Percentiles rank a stretch among this genome's conserved stretches.
Evolutionary conservation across 1,140 invertebrate species (phyloP).

Genomic region (Drosophila ohnishii): DNA sequence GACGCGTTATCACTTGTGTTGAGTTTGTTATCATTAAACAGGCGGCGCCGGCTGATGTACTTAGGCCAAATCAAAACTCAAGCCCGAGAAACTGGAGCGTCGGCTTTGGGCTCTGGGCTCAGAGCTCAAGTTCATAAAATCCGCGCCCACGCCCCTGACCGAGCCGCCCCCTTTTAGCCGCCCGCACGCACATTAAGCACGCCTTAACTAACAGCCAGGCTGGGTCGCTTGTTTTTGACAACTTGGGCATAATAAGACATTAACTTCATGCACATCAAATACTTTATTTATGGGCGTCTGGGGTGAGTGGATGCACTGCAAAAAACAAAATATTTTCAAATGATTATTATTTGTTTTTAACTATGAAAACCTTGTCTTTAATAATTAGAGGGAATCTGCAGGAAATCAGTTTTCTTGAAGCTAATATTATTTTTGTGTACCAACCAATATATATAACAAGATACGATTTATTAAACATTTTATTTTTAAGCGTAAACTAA

Average conservation of each 20-base stretch:
- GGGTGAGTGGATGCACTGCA: conserved; percentile 54
- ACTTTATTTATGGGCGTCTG: conserved; percentile 78
- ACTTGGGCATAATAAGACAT: conserved; percentile 82
- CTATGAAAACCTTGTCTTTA: no score
- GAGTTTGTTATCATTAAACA: conserved; percentile 81
- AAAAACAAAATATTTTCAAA: background rate
- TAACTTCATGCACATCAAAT: conserved; percentile 82
- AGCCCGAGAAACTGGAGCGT: conserved; percentile 32
- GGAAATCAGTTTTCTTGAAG: background rate
- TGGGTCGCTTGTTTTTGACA: conserved; percentile 78
- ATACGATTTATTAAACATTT: background rate
- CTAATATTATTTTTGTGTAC: background rate
- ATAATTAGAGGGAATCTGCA: no score
- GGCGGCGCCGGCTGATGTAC: conserved; percentile 65
- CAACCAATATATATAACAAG: no score
- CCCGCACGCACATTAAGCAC: conserved; percentile 65
- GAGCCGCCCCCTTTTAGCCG: conserved; percentile 14
- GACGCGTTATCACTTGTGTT: conserved; percentile 81
- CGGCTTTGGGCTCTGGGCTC: conserved; percentile 13
- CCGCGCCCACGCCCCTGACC: conserved; percentile 17
- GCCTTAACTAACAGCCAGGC: conserved; percentile 68
- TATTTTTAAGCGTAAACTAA: background rate
- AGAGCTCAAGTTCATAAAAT: conserved; percentile 71
- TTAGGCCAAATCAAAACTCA: conserved; percentile 75
- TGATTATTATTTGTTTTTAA: background rate